These are phyloP conservation scores for Oryzaephilus surinamensis DNA, from an alignment of 1,140 invertebrate species.

Conservation along the genomic window DNA sequence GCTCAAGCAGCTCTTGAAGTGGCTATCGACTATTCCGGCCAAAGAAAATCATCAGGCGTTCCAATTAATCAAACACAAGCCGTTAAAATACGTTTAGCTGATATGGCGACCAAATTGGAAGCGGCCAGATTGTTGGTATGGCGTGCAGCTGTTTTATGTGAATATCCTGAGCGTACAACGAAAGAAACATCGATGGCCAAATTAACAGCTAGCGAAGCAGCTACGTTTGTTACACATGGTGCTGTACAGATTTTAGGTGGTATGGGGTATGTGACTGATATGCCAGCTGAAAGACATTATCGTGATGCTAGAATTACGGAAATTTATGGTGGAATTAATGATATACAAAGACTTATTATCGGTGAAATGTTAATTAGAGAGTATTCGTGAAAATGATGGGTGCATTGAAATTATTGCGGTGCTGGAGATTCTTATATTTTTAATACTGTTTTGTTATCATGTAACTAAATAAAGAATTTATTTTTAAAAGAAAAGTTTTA, in stretches of 20 bases:
- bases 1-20: conserved; percentile 76
- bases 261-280: conserved; percentile 77
- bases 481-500: too few relatives aligned
- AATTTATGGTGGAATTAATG: conserved; percentile 82
- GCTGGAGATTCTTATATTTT: too few relatives aligned
- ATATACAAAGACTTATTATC: conserved; percentile 85
- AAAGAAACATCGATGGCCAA: conserved; percentile 86
- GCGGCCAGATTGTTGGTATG: conserved; percentile 70
- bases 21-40: conserved; percentile 70
- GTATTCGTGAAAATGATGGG: conserved; percentile 39
- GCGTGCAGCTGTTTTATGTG: conserved; percentile 67
- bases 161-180: conserved; percentile 44
- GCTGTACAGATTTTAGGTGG: conserved; percentile 78
- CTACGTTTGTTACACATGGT: conserved; percentile 73
- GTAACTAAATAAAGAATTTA: too few relatives aligned
- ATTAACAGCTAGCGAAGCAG: conserved; percentile 71
- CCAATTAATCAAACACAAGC: conserved; percentile 66
- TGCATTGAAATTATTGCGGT: too few relatives aligned
- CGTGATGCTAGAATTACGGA: conserved; percentile 75
- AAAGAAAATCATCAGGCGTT: conserved; percentile 68
- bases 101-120: conserved; percentile 75
- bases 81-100: conserved; percentile 69
- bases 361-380: conserved; percentile 65
- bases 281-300: conserved; percentile 84
- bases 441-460: too few relatives aligned